Conservation (phyloP, 2,888 invertebrate species). For the Punctoribates punctum region DNA sequence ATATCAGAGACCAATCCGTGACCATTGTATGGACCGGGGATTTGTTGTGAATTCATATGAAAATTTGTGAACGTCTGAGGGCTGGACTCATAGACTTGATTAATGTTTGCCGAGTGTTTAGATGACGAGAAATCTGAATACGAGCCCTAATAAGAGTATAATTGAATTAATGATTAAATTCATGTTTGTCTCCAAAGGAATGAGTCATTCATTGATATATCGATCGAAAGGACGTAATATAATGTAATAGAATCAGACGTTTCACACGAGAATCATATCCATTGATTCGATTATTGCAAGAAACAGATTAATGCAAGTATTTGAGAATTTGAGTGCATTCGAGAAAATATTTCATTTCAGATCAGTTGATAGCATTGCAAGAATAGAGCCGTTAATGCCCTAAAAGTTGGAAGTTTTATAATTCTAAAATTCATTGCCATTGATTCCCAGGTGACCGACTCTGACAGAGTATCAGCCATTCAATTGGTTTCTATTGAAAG, state of each 20-base stretch:
- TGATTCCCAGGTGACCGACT: conserved; percentile 36
- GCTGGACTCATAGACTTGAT: conserved; percentile 28
- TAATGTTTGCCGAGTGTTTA: conserved; percentile 15
- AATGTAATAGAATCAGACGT: background rate
- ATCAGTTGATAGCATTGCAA: conserved; percentile 21
- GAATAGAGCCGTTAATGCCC: conserved; percentile 11
- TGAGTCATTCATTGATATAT: conserved; percentile 6
- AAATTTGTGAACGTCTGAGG: conserved; percentile 27
- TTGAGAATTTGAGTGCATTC: too few species aligned
- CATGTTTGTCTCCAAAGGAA: background rate
- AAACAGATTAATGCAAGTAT: conserved; percentile 28
- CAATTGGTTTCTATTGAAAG: conserved; percentile 25
- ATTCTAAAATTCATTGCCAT: conserved; percentile 23
- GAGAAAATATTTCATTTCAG: conserved; percentile 9
- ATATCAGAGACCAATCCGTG: conserved; percentile 21
- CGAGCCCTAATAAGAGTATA: conserved; percentile 10
- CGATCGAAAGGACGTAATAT: conserved; percentile 1
- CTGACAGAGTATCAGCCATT: background rate
- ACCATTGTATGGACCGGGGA: conserved; percentile 34
- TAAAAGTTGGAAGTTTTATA: background rate
- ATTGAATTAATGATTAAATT: conserved; percentile 27
- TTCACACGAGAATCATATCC: conserved; percentile 15
- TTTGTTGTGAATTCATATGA: conserved; percentile 36
- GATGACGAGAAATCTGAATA: conserved; percentile 16
- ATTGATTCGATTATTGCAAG: background rate